phyloP scores from a whole-genome alignment of 1,140 invertebrate genomes.

The Orius laevigatus region DNA sequence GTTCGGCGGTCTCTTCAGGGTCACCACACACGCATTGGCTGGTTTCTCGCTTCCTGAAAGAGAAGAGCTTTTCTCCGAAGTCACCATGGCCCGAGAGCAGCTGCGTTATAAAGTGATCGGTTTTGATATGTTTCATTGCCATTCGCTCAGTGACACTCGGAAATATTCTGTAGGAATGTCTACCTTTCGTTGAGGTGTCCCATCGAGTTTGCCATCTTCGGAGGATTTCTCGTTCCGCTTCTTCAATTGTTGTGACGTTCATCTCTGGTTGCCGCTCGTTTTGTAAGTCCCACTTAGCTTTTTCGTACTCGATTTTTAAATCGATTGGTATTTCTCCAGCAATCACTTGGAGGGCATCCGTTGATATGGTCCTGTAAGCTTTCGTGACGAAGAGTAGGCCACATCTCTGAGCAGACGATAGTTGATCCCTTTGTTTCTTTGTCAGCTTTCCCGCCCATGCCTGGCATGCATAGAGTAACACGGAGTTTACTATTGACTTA shows the following conservation, averaged over 20 bases:
- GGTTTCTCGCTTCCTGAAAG: background rate
- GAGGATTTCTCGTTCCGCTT: slow-evolving; percentile 1
- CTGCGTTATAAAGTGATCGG: background rate
- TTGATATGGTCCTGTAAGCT: background rate
- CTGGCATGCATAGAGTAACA: background rate
- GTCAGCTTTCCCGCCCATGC: background rate
- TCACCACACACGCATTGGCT: background rate
- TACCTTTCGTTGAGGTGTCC: background rate
- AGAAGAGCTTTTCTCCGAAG: background rate
- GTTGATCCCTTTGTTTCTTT: background rate
- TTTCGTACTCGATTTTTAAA: background rate
- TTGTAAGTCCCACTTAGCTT: background rate
- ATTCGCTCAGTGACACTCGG: background rate
- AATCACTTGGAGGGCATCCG: background rate
- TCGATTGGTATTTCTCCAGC: background rate
- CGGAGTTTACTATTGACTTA: background rate
- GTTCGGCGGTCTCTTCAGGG: background rate
- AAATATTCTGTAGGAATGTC: background rate
- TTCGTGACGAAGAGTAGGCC: background rate
- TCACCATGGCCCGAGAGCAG: slow-evolving; percentile 2
- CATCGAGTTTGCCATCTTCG: background rate
- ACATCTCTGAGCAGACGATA: background rate
- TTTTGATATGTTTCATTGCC: background rate
- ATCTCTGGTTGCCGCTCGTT: background rate
- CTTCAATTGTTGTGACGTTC: background rate